Percentiles rank a stretch among this genome's conserved stretches.
Conservation (phyloP, 2,888 invertebrate genomes). For the Rosalia funebris region DNA sequence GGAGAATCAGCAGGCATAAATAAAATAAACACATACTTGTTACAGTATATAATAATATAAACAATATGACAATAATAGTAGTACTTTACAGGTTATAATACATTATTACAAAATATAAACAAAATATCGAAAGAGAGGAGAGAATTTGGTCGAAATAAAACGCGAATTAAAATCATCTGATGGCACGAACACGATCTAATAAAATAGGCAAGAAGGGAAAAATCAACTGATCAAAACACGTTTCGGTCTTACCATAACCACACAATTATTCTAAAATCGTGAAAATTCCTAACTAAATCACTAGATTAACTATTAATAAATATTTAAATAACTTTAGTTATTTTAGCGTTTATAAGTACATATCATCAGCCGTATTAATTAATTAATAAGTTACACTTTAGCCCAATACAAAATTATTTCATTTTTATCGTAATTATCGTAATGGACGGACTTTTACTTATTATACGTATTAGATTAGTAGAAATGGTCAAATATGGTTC, state of each 20-base stretch:
- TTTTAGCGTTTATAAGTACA: constrained; percentile 29
- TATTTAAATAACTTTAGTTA: constrained; percentile 32
- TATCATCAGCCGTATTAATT: constrained; percentile 31
- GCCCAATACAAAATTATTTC: constrained; percentile 30
- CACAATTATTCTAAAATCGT: constrained; percentile 11
- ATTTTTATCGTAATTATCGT: constrained; percentile 19
- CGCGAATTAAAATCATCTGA: constrained; percentile 39
- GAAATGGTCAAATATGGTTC: constrained; percentile 5
- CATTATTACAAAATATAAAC: constrained; percentile 45
- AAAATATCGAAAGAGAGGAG: constrained; percentile 29
- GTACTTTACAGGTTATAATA: constrained; percentile 48
- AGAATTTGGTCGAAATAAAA: constrained; percentile 30
- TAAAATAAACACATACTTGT: too few relatives aligned
- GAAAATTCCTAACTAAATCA: constrained; percentile 22
- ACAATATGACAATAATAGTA: constrained; percentile 51
- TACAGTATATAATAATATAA: constrained; percentile 40
- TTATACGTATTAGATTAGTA: constrained; percentile 14
- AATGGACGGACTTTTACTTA: constrained; percentile 42
- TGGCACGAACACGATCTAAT: constrained; percentile 43
- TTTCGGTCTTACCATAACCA: constrained; percentile 25
- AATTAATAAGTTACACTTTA: constrained; percentile 23
- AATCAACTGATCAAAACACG: constrained; percentile 29
- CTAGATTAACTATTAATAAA: constrained; percentile 34
- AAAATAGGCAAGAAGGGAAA: constrained; percentile 43
- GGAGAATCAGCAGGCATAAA: too few relatives aligned